Evolutionary conservation across 1,140 invertebrate genomes (phyloP).

Genomic region (Penaeus japonicus): DNA sequence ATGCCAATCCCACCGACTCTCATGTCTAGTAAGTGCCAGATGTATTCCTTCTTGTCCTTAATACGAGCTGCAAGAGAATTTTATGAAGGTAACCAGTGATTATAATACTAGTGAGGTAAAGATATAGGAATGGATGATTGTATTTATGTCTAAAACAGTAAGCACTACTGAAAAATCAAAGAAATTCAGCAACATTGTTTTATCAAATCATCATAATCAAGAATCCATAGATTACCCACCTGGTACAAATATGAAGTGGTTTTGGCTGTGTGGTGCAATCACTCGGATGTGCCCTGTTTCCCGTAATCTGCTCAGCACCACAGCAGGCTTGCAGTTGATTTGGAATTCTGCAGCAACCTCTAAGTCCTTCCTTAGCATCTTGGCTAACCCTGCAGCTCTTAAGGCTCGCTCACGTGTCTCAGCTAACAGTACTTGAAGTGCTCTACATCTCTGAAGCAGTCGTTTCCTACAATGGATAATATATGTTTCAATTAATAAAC

Average conservation of each 20-base stretch:
- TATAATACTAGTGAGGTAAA: no score
- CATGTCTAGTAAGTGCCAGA: slow-evolving; percentile 61
- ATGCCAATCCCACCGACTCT: slow-evolving; percentile 50
- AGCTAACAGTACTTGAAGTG: slow-evolving; percentile 80
- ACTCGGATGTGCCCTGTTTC: slow-evolving; percentile 65
- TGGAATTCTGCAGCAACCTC: slow-evolving; percentile 69
- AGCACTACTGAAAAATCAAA: not conserved
- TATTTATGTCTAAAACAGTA: not conserved
- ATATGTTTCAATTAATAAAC: not conserved
- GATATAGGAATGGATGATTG: not conserved
- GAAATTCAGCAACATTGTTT: not conserved
- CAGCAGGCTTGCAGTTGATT: slow-evolving; percentile 61
- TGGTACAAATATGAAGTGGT: slow-evolving; percentile 67
- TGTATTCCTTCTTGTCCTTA: slow-evolving; percentile 57
- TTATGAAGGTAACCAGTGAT: not conserved
- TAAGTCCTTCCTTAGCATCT: slow-evolving; percentile 76
- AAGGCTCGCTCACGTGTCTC: slow-evolving; percentile 80
- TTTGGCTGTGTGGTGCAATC: slow-evolving; percentile 63
- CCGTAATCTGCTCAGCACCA: slow-evolving; percentile 64
- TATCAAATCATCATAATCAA: not conserved
- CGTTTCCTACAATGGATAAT: slow-evolving; percentile 66
- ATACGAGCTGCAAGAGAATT: slow-evolving; percentile 50
- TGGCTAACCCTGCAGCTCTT: slow-evolving; percentile 81
- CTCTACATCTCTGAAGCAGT: slow-evolving; percentile 77
- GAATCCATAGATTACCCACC: slow-evolving; percentile 45